Conservation (phyloP, 2,797 vertebrate genomes). For the Pteropus rufus region DNA sequence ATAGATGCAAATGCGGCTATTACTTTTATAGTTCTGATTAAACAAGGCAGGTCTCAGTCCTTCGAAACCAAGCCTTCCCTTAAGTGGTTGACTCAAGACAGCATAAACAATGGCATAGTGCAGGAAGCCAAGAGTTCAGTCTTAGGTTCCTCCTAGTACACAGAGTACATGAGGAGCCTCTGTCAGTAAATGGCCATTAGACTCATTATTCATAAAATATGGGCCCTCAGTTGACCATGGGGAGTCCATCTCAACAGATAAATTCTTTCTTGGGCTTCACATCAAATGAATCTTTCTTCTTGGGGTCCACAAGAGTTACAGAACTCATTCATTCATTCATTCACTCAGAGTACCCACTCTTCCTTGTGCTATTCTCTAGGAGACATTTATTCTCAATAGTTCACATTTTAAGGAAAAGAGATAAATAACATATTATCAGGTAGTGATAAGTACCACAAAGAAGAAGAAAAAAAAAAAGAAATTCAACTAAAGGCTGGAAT, state of each 20-base stretch:
- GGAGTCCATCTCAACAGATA: neutral
- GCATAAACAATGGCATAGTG: neutral
- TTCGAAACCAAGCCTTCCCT: neutral
- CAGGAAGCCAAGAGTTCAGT: neutral
- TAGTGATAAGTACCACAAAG: neutral
- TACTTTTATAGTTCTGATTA: neutral
- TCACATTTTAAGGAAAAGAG: neutral
- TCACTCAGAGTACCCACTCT: neutral
- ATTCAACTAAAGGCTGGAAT: neutral
- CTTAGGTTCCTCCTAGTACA: neutral
- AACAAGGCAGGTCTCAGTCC: neutral
- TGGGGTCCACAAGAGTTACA: neutral
- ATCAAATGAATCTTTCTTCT: neutral
- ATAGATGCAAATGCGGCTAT: neutral
- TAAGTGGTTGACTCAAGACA: neutral
- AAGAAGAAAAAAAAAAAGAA: conserved; percentile 40
- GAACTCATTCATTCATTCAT: neutral
- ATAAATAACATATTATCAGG: neutral
- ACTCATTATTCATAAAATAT: neutral
- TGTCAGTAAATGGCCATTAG: neutral
- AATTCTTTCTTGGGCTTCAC: neutral
- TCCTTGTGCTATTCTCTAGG: neutral
- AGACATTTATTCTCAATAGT: neutral
- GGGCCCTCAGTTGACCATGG: neutral
- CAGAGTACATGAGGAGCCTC: neutral